Conservation (phyloP, 2,797 vertebrate genomes). For the Octomys mimax region DNA sequence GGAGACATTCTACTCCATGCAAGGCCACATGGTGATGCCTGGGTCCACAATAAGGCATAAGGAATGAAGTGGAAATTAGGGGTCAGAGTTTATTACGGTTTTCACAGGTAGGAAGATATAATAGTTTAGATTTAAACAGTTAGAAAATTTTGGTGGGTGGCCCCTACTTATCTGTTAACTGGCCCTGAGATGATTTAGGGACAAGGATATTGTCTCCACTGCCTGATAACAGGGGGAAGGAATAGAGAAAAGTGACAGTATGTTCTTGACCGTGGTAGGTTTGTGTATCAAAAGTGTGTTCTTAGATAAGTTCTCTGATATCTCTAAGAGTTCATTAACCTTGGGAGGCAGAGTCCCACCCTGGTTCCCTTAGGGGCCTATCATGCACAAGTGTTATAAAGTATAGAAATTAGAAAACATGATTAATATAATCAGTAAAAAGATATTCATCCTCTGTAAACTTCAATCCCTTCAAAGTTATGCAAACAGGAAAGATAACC, state of each 20-base stretch:
- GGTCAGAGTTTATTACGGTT: neutral
- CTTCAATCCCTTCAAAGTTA: conserved; percentile 9
- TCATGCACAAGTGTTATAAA: neutral
- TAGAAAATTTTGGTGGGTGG: neutral
- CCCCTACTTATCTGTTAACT: neutral
- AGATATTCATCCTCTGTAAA: conserved; percentile 19
- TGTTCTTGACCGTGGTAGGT: neutral
- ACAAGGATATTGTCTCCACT: neutral
- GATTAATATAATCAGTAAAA: neutral
- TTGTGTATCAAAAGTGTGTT: neutral
- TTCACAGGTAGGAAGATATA: neutral
- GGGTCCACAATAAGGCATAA: neutral
- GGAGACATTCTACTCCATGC: neutral
- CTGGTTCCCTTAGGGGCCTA: neutral
- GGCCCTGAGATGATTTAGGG: neutral
- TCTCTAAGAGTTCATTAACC: neutral
- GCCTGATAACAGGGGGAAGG: neutral
- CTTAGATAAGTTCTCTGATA: neutral
- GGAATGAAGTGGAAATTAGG: neutral
- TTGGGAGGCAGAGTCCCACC: neutral
- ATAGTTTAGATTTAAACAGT: neutral
- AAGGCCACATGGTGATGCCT: neutral
- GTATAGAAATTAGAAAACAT: neutral
- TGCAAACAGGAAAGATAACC: neutral
- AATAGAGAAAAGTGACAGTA: neutral